Evolutionary conservation across 1,140 invertebrate genomes (phyloP).

Genomic region (Aphis gossypii): DNA sequence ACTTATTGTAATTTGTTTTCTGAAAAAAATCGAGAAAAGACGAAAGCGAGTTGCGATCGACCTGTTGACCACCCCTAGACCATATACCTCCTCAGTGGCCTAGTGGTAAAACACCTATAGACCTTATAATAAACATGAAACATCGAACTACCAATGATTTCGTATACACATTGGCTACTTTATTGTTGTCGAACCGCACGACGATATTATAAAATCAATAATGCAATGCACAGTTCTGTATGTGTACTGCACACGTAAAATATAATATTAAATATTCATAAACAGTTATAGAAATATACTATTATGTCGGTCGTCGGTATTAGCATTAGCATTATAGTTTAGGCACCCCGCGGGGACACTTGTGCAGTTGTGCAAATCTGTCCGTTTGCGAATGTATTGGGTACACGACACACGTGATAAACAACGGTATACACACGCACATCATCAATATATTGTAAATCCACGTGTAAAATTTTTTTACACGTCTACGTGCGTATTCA

Average conservation of each 20-base stretch:
- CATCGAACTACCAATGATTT: neutral
- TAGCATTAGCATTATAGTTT: neutral
- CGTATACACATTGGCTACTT: neutral
- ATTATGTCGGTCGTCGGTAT: neutral
- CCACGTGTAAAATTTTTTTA: neutral
- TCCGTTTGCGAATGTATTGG: neutral
- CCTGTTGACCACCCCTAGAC: no score
- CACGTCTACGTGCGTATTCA: neutral
- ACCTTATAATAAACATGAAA: neutral
- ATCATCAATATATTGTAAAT: neutral
- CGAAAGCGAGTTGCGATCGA: no score
- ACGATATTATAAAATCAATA: neutral
- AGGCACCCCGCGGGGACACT: constrained; percentile 1
- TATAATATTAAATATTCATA: no score
- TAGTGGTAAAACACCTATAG: neutral
- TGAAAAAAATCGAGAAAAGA: no score
- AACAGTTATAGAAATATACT: no score
- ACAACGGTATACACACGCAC: neutral
- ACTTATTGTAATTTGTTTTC: no score
- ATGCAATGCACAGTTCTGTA: neutral
- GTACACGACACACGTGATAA: neutral
- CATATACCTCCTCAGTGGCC: neutral
- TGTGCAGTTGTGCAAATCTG: constrained; percentile 14
- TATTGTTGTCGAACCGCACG: neutral
- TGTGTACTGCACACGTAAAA: neutral